A percentile compares a stretch with the other conserved stretches of the same genome.
phyloP scores from a whole-genome alignment of 2,113 vertebrate species.

The Caranx ignobilis region DNA sequence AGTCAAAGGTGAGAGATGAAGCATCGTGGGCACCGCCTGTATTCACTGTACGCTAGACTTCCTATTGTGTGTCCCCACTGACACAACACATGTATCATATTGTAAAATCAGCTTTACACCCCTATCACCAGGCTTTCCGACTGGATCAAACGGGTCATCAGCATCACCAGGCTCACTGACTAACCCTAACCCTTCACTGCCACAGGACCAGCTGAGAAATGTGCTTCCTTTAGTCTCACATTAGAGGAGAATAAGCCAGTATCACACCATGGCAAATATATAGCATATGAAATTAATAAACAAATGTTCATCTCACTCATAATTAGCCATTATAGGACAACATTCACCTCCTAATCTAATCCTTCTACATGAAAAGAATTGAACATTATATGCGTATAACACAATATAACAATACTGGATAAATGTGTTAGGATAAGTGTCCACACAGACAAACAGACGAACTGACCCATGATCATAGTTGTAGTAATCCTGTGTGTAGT shows the following conservation, averaged over 20 bases:
- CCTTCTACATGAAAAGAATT: background rate
- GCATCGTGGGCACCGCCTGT: background rate
- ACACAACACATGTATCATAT: background rate
- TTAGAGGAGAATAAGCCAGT: too few relatives aligned
- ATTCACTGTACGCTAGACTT: background rate
- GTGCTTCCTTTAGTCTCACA: too few relatives aligned
- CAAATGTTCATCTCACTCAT: too few relatives aligned
- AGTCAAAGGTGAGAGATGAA: slow-evolving; percentile 24
- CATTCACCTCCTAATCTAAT: too few relatives aligned
- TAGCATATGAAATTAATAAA: too few relatives aligned
- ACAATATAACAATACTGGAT: background rate
- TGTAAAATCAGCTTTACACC: too few relatives aligned
- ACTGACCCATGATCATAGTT: slow-evolving; percentile 97
- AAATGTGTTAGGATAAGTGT: background rate
- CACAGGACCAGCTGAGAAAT: too few relatives aligned
- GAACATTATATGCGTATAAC: background rate
- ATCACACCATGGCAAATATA: too few relatives aligned
- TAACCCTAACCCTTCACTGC: too few relatives aligned
- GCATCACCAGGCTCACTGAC: too few relatives aligned
- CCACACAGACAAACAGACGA: background rate
- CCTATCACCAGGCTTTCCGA: too few relatives aligned
- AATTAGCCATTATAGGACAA: background rate
- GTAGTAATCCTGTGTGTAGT: slow-evolving; percentile 98
- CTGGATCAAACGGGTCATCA: too few relatives aligned
- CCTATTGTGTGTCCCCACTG: background rate